Evolutionary conservation across 2,113 vertebrate species (phyloP), one percentile per base, ranked within the genome.

Genomic region (Heptranchias perlo): DNA sequence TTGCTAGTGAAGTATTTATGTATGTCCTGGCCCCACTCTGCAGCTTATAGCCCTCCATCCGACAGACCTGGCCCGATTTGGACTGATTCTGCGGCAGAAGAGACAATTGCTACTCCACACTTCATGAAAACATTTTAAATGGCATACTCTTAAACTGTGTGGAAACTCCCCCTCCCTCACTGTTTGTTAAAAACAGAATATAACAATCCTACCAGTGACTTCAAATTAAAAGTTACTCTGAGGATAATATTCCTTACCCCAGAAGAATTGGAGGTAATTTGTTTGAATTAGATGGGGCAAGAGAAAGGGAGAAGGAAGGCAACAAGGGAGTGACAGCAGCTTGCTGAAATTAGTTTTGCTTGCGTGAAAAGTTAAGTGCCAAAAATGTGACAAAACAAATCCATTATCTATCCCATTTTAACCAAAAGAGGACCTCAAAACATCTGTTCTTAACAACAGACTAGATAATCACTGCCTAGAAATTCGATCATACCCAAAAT

Each of bases 351-450:
- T 31, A 89, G 49, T 54, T 89, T 54, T 52, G 86, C 49, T 87
- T 54, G 49, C 35, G 49, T n/a, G 31, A 89, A 54, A 54, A 31
- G 7, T 31, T 54, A 89, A 49, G 25, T 31, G 86, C 23, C 86
- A 54, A 89, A 54, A 89, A 89, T 54, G 49, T 89, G 49, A 89
- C 49, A 89, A 89, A 89, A 89, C 8, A 86, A 86, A 86, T 86
- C 82, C 5, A 47, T 86, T 54, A 89, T 89, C 52, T 52, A 89
- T 89, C 23, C 82, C 8, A 89, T 89, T 14, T 73, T 49, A 2
- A 21, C 21, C 2, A 86, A 23, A 23, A 25, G 6, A 86, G 25
- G 52, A 11, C 86, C 86, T 54, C 86, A 89, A 89, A 87, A 31
- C 52, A 89, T 54, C 86, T 52, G 28, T 54, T 54, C 49, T 54